phyloP scores from a whole-genome alignment of 2,888 invertebrate species.

The Julus scandinavius region DNA sequence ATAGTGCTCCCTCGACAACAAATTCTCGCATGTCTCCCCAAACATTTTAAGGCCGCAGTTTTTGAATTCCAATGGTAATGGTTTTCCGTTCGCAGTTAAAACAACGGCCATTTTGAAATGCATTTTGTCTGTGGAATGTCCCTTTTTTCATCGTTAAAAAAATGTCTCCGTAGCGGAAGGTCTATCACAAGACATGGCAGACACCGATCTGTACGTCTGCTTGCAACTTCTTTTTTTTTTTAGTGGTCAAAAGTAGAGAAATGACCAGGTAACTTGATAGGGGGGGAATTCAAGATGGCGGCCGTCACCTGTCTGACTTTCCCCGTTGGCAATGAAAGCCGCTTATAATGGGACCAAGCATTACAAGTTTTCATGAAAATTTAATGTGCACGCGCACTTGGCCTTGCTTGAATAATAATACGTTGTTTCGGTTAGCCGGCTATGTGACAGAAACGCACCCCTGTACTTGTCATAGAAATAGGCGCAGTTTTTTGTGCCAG shows the following conservation, averaged over 20 bases:
- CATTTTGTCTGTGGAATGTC: background rate
- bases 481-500: background rate
- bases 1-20: constrained; percentile 22
- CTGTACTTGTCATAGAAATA: background rate
- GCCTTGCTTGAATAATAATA: constrained; percentile 22
- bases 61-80: constrained; percentile 28
- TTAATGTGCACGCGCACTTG: constrained; percentile 30
- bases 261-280: background rate
- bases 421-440: background rate
- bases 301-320: constrained; percentile 3
- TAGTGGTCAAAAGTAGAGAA: background rate
- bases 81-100: constrained; percentile 25
- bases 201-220: background rate
- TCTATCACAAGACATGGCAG: background rate
- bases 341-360: background rate
- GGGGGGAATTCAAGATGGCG: background rate
- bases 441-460: constrained; percentile 9
- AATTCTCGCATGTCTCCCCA: background rate
- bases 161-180: background rate
- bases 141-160: background rate
- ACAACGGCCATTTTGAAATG: background rate
- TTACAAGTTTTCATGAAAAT: constrained; percentile 8
- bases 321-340: background rate
- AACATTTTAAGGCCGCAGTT: constrained; percentile 1
- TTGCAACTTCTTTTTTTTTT: background rate